phyloP scores from a whole-genome alignment of 2,888 invertebrate genomes.

The Cerastis rubricosa region DNA sequence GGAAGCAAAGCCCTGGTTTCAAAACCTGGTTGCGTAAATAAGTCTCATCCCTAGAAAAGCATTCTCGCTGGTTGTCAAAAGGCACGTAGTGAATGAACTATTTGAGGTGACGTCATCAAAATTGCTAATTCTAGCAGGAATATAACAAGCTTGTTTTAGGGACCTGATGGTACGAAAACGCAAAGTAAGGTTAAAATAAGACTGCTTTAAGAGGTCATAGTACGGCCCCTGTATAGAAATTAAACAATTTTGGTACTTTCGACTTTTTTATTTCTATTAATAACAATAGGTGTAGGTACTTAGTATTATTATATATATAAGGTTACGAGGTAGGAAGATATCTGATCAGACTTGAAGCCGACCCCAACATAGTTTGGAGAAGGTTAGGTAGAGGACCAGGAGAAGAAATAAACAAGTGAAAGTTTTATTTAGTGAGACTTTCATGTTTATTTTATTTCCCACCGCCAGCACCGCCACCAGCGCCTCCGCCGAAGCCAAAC shows the following conservation, averaged over 20 bases:
- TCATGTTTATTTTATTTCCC: constrained; percentile 30
- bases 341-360: neutral
- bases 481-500: neutral
- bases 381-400: neutral
- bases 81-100: too few species aligned
- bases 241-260: neutral
- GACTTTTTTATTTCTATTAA: neutral
- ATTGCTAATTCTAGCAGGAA: too few species aligned
- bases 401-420: neutral
- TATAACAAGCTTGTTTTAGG: too few species aligned
- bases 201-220: too few species aligned
- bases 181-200: too few species aligned
- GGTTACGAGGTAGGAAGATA: neutral
- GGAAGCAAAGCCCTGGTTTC: too few species aligned
- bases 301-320: neutral
- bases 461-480: constrained; percentile 10
- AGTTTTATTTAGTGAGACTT: neutral
- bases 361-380: neutral
- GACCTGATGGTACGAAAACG: too few species aligned
- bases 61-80: too few species aligned
- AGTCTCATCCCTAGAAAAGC: too few species aligned
- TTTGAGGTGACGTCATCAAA: too few species aligned
- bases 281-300: neutral
- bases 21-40: too few species aligned
- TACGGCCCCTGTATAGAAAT: neutral